Base-by-base conservation (phyloP, 1,140 invertebrate species). In the Cydia splendana region DNA sequence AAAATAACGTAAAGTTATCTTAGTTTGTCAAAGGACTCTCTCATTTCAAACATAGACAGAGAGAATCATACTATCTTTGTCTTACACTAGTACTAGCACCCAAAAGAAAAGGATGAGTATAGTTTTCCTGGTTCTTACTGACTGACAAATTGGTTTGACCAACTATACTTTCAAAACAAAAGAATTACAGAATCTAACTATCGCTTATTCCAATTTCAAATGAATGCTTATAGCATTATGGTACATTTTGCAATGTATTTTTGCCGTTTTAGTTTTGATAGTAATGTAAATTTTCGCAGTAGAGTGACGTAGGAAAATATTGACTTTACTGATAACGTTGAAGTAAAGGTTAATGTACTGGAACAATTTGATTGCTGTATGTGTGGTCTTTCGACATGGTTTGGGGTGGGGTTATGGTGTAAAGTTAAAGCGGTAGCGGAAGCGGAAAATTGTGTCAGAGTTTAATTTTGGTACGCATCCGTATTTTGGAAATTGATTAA, bases 321-420 rank as follows among this genome's bases (percentile, higher is more conserved):
- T 65, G 7, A 28, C 65, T n/a, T 69, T 69, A 30, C 65, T 34
- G 65, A 69, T 69, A n/a, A 28, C 30, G 65, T 69, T 28, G 30
- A 69, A 53, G 1, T 53, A 53, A 15, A 53, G 65, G 65, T 69
- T 69, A 69, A 69, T 69, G 65, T 15, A 69, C 65, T 69, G 65
- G 2, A 28, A 65, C 62, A 30, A 10, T 30, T 67, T 20, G 6
- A 24, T 67, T 2, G 24, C 65, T 34, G 30, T 6, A 12, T 69
- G 65, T 69, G 65, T 69, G 65, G 65, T 69, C 65, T 69, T 30
- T 34, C 13, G 65, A 34, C 65, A 69, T 30, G 24, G 62, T 65
- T 53, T 69, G 28, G 15, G 65, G 65, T 34, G 15, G 13, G 65
- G 13, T n/a, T 13, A 3, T 18, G 28, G 65, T 69, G 65, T 15